A percentile compares a stretch with the other conserved stretches of the same genome.
phyloP scores from a whole-genome alignment of 2,888 invertebrate genomes.

The Hermodice carunculata region DNA sequence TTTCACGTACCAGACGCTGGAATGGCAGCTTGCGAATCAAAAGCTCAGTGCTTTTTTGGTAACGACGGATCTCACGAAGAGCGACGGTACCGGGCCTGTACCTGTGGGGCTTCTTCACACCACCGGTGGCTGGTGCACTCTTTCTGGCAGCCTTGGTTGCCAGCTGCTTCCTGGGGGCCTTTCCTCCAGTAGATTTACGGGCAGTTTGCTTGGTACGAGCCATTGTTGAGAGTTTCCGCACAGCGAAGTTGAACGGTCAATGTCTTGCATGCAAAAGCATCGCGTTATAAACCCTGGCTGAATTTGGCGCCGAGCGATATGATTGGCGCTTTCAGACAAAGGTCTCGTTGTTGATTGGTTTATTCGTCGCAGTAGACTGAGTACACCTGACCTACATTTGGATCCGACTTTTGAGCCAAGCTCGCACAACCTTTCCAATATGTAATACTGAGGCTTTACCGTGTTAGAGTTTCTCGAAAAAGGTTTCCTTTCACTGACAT shows the following conservation, averaged over 20 bases:
- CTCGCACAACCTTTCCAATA: no score
- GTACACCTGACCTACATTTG: no score
- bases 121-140: conserved; percentile 70
- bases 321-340: no score
- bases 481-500: no score
- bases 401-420: no score
- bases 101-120: conserved; percentile 69
- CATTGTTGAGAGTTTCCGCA: conserved; percentile 48
- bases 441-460: no score
- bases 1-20: conserved; percentile 69
- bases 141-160: conserved; percentile 70
- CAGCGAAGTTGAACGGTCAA: no score
- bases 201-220: conserved; percentile 71
- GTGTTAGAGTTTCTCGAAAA: no score
- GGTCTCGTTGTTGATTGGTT: no score
- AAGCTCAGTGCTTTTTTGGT: conserved; percentile 69
- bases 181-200: conserved; percentile 70
- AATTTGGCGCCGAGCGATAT: no score
- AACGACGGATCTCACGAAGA: conserved; percentile 69
- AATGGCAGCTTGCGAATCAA: conserved; percentile 69
- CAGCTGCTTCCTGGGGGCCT: conserved; percentile 69
- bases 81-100: conserved; percentile 71
- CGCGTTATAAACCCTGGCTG: not conserved
- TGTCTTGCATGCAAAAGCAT: not conserved
- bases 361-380: no score